These are phyloP conservation scores for Etheostoma nigrum DNA, from an alignment of 2,797 vertebrate genomes.

Conservation along the genomic window DNA sequence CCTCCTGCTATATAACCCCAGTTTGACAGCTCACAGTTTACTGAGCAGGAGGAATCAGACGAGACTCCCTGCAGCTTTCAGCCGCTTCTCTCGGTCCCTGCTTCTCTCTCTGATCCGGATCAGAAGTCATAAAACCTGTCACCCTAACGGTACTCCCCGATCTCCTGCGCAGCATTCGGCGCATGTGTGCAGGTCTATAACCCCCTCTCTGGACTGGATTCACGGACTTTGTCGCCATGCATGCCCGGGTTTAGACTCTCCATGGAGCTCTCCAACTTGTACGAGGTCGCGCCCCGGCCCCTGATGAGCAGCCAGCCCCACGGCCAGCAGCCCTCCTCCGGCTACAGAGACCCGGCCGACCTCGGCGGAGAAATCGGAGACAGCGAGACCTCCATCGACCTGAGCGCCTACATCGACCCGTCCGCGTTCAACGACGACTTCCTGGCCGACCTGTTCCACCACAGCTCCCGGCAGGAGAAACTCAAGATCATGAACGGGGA, in stretches of 20 bases:
- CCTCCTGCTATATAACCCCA: slow-evolving; percentile 52
- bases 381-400: slow-evolving; percentile 97
- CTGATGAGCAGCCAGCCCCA: slow-evolving; percentile 86
- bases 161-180: too few relatives aligned
- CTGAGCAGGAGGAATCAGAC: slow-evolving; percentile 56
- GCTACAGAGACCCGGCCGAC: slow-evolving; percentile 89
- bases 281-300: slow-evolving; percentile 94
- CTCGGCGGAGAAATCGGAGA: slow-evolving; percentile 94
- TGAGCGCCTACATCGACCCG: slow-evolving; percentile 98
- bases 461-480: slow-evolving; percentile 91
- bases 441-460: slow-evolving; percentile 96
- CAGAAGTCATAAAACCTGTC: too few relatives aligned
- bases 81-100: not conserved
- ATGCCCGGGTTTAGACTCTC: slow-evolving; percentile 89
- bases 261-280: slow-evolving; percentile 97
- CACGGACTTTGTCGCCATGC: slow-evolving; percentile 93
- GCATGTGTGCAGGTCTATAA: not conserved
- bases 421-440: slow-evolving; percentile 99
- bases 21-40: slow-evolving; percentile 64
- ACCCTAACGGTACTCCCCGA: too few relatives aligned
- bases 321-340: slow-evolving; percentile 83
- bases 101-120: not conserved
- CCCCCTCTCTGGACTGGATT: slow-evolving; percentile 86
- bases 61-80: not conserved
- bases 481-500: slow-evolving; percentile 85